Evolutionary conservation across 1,140 invertebrate species (phyloP), one percentile per base, ranked within the genome.

Genomic region (Anoplophora glabripennis): DNA sequence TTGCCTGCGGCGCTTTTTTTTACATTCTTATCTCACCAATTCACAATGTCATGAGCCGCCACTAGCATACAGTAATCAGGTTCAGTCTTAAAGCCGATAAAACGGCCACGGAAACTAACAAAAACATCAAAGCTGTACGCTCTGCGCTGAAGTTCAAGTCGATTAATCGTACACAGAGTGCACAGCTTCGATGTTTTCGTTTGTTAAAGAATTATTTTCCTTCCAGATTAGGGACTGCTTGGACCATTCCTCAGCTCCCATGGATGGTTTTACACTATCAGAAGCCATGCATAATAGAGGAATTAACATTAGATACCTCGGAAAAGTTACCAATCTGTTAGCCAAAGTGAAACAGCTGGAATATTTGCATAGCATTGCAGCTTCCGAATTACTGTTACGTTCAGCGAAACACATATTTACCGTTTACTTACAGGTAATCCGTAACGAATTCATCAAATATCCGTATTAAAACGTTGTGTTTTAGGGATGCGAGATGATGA

Each of bases 271-370:
- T 15, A 95, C 92, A n/a, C 79, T 99, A n/a, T 87, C 92, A 1
- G 94, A 98, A 75, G 88, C 92, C 1, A 79, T 99, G 70, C 96
- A 99, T 77, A 88, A 86, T 62, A 85, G 92, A 65, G 97, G 97
- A 53, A 98, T 99, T 64, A 99, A 99, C 76, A 89, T 99, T 54
- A 84, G 97, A 54, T 99, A 99, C 76, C 81, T 99, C 48, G 95
- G 95, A 21, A 90, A 92, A 79, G 84, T 96, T 15, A 88, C 90
- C 11, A 81, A 85, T 48, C 85, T 90, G 75, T 76, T 98, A 36
- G 77, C 81, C 0, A 87, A 90, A 74, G 86, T 93, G 64, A 84
- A 89, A 48, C 85, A 89, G 60, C 81, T 98, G 15, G 84, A 89
- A 61, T 98, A 98, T 81, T 80, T 94, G 42, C 85, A 95, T 78